Percentiles rank a stretch among this genome's conserved stretches.
Conservation (phyloP, 2,888 invertebrate species). For the Osmoderma eremita region DNA sequence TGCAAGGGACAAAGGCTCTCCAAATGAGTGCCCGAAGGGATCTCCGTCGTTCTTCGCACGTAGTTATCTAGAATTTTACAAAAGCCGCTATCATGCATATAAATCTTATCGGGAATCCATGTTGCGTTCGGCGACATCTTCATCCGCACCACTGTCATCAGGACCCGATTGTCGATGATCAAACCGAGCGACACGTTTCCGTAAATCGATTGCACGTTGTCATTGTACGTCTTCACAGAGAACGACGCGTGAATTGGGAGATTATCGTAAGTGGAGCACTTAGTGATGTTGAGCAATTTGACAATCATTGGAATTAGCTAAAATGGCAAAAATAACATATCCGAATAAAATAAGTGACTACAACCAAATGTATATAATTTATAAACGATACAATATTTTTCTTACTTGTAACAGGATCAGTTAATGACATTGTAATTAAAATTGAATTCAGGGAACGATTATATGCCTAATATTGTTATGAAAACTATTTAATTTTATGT, state of each 20-base stretch:
- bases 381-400: too few relatives aligned
- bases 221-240: conserved; percentile 5
- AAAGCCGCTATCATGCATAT: conserved; percentile 42
- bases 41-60: conserved; percentile 37
- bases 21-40: conserved; percentile 24
- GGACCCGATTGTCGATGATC: conserved; percentile 42
- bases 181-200: conserved; percentile 44
- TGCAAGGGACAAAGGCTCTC: conserved; percentile 41
- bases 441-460: too few relatives aligned
- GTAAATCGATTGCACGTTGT: conserved; percentile 39
- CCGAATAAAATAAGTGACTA: not conserved
- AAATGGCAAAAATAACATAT: conserved; percentile 14
- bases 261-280: not conserved
- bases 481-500: too few relatives aligned
- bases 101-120: conserved; percentile 43
- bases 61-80: conserved; percentile 44
- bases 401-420: too few relatives aligned
- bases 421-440: too few relatives aligned
- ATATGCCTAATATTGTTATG: too few relatives aligned
- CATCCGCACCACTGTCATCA: conserved; percentile 43
- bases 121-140: conserved; percentile 30
- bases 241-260: conserved; percentile 17
- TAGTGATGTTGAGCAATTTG: conserved; percentile 11
- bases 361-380: too few relatives aligned
- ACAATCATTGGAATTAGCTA: conserved; percentile 21